These are phyloP conservation scores for Cardinalis cardinalis DNA, from an alignment of 2,113 vertebrate genomes.

Conservation along the genomic window DNA sequence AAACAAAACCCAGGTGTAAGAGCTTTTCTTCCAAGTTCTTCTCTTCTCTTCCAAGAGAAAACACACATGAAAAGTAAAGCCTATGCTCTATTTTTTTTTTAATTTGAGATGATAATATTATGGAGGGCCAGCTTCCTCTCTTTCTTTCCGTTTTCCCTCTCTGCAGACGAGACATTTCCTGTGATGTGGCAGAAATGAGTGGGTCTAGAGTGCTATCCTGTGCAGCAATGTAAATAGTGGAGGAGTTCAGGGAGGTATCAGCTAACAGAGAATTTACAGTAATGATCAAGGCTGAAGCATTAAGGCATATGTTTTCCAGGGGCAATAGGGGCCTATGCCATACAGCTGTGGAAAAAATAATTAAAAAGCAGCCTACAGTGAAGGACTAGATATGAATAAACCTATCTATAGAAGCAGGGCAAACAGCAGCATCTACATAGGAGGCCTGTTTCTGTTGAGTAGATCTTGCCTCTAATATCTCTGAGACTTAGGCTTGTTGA, in stretches of 20 bases:
- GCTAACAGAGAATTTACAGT: not conserved
- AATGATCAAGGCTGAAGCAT: not conserved
- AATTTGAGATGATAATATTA: not conserved
- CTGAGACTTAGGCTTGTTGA: not conserved
- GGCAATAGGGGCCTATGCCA: not conserved
- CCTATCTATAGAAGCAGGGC: not conserved
- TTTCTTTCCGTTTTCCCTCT: not conserved
- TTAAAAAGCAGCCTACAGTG: not conserved
- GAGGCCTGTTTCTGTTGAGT: not conserved
- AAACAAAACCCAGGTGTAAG: not conserved
- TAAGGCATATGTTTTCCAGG: not conserved
- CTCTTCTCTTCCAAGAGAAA: not conserved
- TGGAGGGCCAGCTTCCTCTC: not conserved
- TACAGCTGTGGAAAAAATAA: not conserved
- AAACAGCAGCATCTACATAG: not conserved
- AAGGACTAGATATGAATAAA: not conserved
- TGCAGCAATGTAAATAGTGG: not conserved
- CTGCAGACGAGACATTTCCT: not conserved
- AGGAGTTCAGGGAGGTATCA: not conserved
- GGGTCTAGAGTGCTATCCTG: not conserved
- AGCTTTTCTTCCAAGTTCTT: not conserved
- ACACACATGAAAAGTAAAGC: not conserved
- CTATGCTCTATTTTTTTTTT: not conserved
- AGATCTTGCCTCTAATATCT: not conserved
- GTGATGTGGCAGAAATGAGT: not conserved